Evolutionary conservation across 2,797 vertebrate species (phyloP).

Genomic region (Vireo griseus): DNA sequence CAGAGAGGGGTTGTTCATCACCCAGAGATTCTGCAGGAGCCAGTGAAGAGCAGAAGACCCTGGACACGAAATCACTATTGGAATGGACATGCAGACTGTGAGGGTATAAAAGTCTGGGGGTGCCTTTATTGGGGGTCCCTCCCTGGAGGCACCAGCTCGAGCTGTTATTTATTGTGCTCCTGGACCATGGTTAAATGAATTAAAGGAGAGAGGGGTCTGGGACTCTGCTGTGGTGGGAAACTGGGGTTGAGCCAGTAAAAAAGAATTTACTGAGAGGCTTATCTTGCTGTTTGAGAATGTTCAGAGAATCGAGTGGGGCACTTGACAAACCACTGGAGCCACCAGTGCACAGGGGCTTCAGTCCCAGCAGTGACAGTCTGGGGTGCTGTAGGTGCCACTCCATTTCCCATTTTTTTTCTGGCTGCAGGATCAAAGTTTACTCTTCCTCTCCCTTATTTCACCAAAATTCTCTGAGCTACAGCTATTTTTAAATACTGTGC

Average conservation of each 20-base stretch:
- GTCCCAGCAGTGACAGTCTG: not conserved
- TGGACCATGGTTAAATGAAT: not conserved
- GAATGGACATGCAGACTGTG: fast-evolving
- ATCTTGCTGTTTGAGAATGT: not conserved
- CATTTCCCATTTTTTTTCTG: not conserved
- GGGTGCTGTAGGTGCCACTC: not conserved
- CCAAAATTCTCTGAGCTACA: not conserved
- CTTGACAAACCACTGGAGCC: not conserved
- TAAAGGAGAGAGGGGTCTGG: not conserved
- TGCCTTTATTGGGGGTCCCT: not conserved
- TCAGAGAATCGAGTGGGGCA: not conserved
- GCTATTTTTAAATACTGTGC: not conserved
- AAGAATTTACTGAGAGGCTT: not conserved
- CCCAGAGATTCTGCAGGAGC: not conserved
- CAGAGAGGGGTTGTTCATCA: not conserved
- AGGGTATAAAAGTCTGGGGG: fast-evolving
- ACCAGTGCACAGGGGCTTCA: not conserved
- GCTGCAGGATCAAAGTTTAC: not conserved
- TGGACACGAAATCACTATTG: not conserved
- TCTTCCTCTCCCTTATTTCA: not conserved
- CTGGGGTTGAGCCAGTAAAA: not conserved
- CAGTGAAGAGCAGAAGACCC: not conserved
- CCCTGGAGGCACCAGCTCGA: fast-evolving
- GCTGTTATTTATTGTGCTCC: not conserved
- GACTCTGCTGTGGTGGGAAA: not conserved